Evolutionary conservation across 2,888 invertebrate genomes (phyloP), one percentile per base, ranked within the genome.

Genomic region (Conomelus anceps): DNA sequence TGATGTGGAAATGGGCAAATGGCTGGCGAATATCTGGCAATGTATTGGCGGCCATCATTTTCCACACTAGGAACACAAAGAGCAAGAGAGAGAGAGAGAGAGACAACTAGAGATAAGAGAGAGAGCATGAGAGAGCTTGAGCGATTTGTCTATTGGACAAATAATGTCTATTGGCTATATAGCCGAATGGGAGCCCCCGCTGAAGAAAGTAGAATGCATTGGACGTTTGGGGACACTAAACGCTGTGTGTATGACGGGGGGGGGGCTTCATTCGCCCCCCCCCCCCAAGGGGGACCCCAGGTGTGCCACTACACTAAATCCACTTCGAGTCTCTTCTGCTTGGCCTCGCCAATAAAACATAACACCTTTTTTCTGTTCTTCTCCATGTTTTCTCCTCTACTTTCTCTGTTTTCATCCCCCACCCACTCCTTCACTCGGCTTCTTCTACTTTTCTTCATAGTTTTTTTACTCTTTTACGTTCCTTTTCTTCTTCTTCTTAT

Each of bases 271-370:
- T 63, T n/a, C 11, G 63, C 4, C n/a, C 63, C 63, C 63, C 63
- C 13, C 89, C 88, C 89, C 89, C 84, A 88, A 86, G 85, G 63
- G 22, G 6, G 3, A 22, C 84, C 29, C 22, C n/a, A 84, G 89
- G n/a, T 26, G 85, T 24, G 63, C 63, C 63, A 63, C 63, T n/a
- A 63, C 63, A 63, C 63, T 63, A n/a, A 63, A 63, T 63, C 63
- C n/a, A 63, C 63, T 63, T 17, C 22, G 88, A 22, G 22, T 13
- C 84, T 29, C 17, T 84, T 88, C 88, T 26, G 88, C 85, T 63
- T 22, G 29, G 1, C 85, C 85, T 85, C 34, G 34, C 4, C 22
- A 89, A 84, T 85, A 89, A 89, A 23, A 86, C 29, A 34, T 89
- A 24, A 34, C 41, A n/a, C 85, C 85, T 29, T n/a, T 22, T 29